Evolutionary conservation across 2,797 vertebrate genomes (phyloP).

Genomic region (Tokudaia muenninki): DNA sequence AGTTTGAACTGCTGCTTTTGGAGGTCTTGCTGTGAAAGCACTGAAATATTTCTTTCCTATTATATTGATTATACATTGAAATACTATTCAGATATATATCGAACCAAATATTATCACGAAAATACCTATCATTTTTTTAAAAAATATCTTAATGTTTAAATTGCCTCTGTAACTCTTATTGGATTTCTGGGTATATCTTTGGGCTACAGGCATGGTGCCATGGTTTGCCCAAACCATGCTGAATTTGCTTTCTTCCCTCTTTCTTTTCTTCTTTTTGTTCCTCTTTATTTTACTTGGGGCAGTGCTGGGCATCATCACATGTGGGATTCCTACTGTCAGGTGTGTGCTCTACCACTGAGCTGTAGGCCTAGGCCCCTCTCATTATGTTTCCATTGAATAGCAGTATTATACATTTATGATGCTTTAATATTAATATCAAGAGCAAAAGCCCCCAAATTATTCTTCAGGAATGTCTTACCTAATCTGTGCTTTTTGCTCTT

Average conservation of each 20-base stretch:
- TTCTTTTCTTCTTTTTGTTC: not conserved
- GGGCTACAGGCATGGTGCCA: not conserved
- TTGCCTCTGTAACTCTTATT: not conserved
- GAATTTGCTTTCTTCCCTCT: not conserved
- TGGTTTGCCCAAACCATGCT: no score
- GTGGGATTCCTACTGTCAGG: no score
- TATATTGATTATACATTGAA: not conserved
- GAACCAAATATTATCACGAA: not conserved
- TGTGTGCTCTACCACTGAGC: not conserved
- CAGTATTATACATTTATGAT: not conserved
- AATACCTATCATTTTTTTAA: not conserved
- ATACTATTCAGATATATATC: not conserved
- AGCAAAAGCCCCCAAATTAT: not conserved
- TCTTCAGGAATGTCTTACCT: not conserved
- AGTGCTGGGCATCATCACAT: not conserved
- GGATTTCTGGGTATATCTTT: not conserved
- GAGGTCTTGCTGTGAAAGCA: not conserved
- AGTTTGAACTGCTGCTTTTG: not conserved
- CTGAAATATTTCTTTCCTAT: not conserved
- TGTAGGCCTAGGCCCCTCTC: not conserved
- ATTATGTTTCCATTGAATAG: not conserved
- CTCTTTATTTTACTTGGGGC: not conserved
- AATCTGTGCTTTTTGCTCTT: not conserved
- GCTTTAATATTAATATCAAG: constrained; percentile 11
- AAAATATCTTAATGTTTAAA: not conserved